These are phyloP conservation scores for Drosophila antonietae DNA, from an alignment of 2,888 invertebrate species.

Conservation along the genomic window DNA sequence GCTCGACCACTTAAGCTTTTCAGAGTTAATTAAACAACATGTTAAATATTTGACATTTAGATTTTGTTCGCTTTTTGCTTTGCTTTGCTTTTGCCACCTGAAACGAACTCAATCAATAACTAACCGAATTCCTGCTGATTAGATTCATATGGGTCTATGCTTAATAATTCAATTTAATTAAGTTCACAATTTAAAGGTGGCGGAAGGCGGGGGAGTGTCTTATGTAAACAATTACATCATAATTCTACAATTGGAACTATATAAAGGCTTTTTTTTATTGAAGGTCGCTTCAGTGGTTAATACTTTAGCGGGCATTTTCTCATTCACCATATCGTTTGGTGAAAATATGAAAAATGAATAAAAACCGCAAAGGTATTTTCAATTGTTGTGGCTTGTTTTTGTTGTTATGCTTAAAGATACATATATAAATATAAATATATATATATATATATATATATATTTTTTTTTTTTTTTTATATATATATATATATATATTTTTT, in stretches of 20 bases:
- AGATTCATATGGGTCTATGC: conserved; percentile 1
- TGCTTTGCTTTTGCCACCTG: neutral
- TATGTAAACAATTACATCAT: conserved; percentile 64
- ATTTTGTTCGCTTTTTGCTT: neutral
- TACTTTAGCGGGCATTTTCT: conserved; percentile 12
- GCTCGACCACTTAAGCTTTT: neutral
- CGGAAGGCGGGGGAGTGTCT: neutral
- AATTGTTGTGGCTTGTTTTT: conserved; percentile 38
- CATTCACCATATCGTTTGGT: no score
- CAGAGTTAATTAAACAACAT: neutral
- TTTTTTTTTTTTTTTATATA: no score
- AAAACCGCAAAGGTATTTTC: conserved; percentile 43
- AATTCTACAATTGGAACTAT: conserved; percentile 53
- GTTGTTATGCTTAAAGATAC: neutral
- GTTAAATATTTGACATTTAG: neutral
- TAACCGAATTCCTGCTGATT: conserved; percentile 2
- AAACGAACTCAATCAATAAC: neutral
- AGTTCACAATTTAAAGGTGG: conserved; percentile 4
- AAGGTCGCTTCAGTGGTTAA: conserved; percentile 36
- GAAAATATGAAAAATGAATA: conserved; percentile 1
- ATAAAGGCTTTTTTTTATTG: conserved; percentile 20
- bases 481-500: conserved; percentile 25
- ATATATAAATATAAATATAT: neutral
- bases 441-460: conserved; percentile 17
- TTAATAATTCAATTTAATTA: conserved; percentile 17